A percentile compares a stretch with the other conserved stretches of the same genome.
phyloP scores from a whole-genome alignment of 2,113 vertebrate genomes.

The Apteryx owenii region DNA sequence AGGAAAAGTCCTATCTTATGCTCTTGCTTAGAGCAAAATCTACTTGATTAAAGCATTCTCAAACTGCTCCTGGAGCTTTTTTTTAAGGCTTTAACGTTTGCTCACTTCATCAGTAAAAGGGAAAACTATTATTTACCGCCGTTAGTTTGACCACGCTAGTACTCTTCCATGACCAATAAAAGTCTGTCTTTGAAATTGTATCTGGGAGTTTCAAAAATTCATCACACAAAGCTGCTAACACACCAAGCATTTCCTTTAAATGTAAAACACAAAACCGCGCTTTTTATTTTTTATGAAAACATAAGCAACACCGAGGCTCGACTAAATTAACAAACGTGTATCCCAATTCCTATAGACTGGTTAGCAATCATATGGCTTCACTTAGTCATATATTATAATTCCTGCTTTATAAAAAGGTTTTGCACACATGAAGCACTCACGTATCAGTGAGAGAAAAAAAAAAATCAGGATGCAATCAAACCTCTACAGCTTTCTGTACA shows the following conservation, averaged over 20 bases:
- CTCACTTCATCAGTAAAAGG: background rate
- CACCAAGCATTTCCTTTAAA: background rate
- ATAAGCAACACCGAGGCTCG: background rate
- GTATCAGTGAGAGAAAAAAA: background rate
- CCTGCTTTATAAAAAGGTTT: slow-evolving; percentile 10
- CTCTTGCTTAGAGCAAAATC: background rate
- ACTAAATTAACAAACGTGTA: background rate
- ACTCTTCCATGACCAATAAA: background rate
- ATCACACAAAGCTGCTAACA: background rate
- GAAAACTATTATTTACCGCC: background rate
- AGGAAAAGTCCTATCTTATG: background rate
- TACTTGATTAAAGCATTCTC: background rate
- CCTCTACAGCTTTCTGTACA: slow-evolving; percentile 1
- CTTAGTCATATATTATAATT: background rate
- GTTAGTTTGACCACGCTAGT: background rate
- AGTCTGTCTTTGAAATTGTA: background rate
- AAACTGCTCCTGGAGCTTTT: background rate
- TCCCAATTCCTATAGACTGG: background rate
- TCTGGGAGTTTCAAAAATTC: background rate
- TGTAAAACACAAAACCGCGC: background rate
- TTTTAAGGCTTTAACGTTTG: background rate
- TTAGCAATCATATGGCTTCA: background rate
- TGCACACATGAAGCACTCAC: slow-evolving; percentile 10
- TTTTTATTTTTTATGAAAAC: background rate
- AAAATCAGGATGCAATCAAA: slow-evolving; percentile 40